These are phyloP conservation scores for Pecten maximus DNA, from an alignment of 2,888 invertebrate genomes.

Conservation along the genomic window DNA sequence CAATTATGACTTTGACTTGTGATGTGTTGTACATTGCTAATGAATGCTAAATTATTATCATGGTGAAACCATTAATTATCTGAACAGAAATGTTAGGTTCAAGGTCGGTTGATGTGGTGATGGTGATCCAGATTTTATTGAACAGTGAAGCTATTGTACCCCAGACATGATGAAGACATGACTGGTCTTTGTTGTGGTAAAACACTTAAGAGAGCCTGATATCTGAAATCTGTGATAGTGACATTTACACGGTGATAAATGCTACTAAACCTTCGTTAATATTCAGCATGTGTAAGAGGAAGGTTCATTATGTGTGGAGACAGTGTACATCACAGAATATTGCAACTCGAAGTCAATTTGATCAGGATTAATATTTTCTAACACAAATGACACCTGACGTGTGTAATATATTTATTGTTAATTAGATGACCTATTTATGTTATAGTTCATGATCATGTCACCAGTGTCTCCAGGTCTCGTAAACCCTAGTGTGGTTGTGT, in stretches of 20 bases:
- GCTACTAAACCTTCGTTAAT: background rate
- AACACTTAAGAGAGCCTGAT: background rate
- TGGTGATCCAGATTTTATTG: background rate
- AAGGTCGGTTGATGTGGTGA: background rate
- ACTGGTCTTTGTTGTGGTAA: background rate
- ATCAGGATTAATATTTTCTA: background rate
- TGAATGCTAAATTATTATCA: background rate
- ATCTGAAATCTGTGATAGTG: background rate
- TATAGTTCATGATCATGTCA: background rate
- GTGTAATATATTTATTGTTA: background rate
- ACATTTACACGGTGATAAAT: constrained; percentile 9
- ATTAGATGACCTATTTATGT: background rate
- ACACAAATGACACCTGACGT: background rate
- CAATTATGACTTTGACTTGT: background rate
- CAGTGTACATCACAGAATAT: background rate
- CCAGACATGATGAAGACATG: background rate
- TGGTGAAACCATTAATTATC: background rate
- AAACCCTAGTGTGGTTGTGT: background rate
- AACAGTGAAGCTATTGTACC: background rate
- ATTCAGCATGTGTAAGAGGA: background rate
- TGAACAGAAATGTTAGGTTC: background rate
- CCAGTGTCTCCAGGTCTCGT: background rate
- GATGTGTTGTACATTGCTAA: background rate
- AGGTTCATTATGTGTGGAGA: background rate
- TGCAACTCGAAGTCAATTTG: background rate